Base-by-base conservation (phyloP, 2,113 vertebrate genomes). In the Papio anubis region DNA sequence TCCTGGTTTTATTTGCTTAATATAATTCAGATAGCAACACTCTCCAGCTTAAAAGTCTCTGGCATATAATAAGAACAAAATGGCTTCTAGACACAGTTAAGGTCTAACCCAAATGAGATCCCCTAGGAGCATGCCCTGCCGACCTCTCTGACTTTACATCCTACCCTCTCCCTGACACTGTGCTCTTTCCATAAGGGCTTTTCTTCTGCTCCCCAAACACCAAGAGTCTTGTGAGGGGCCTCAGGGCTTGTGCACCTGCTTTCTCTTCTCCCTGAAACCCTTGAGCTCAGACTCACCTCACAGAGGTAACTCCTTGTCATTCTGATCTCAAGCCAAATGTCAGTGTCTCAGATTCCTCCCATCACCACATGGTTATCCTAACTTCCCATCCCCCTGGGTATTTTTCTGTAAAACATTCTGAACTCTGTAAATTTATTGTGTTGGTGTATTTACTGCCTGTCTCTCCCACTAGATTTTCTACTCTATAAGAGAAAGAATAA, bases 401-500 rank as follows among this genome's bases (percentile, higher is more conserved):
- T 68, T 92, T 92, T 61, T 93, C 78, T 52, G 57, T 35, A 80
- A 79, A 73, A 61, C 48, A 70, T 80, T 79, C 59, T 40, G 61
- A 90, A 35, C 35, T 61, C 1, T 50, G 30, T 43, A 18, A 64
- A 73, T 38, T 78, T 9, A 38, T 14, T 40, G 16, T 20, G 20
- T 30, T 43, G 57, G 18, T 25, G 6, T 18, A 40, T 45, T 85
- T 70, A 35, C 21, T 61, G 35, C 4, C 76, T 79, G 0, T 59
- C 38, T 92, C 68, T 72, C 30, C 14, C 50, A 48, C 40, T 13
- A 32, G 18, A 45, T 5, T 17, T 1, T 45, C 18, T 52, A 20
- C 0, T 14, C 45, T 40, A 3, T 64, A 45, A 48, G 10, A 11
- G 8, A 92, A 93, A 9, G 25, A 59, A 79, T 45, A 32, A 16